These are phyloP conservation scores for Drosophila ustulata DNA, from an alignment of 2,888 invertebrate species.

Conservation along the genomic window DNA sequence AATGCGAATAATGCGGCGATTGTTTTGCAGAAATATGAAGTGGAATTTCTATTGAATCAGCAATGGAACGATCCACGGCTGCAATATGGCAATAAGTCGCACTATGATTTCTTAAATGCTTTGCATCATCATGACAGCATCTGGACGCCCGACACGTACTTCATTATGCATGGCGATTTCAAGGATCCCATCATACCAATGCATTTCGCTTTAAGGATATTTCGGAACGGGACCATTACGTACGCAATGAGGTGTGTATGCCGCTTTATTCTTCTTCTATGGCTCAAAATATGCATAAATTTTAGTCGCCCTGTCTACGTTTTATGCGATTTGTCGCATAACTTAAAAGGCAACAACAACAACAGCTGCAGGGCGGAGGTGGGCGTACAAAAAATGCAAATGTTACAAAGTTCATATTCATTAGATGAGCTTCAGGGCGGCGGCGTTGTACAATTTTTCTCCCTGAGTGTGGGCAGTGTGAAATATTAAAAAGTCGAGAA, in stretches of 20 bases:
- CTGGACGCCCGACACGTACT: conserved; percentile 97
- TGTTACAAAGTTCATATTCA: conserved; percentile 65
- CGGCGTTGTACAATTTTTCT: conserved; percentile 27
- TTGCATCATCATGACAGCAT: conserved; percentile 96
- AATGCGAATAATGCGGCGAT: no score
- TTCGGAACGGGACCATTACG: conserved; percentile 96
- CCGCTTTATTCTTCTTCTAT: background rate
- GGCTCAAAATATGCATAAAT: conserved; percentile 66
- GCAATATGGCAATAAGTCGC: conserved; percentile 94
- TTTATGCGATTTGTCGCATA: conserved; percentile 24
- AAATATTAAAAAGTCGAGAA: conserved; percentile 40
- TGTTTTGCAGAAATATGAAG: conserved; percentile 95
- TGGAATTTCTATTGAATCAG: conserved; percentile 96
- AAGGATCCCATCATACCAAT: conserved; percentile 97
- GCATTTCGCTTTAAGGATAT: conserved; percentile 96
- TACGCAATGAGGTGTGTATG: conserved; percentile 93
- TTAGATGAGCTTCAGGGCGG: conserved; percentile 47
- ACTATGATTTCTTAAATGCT: conserved; percentile 95
- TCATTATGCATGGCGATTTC: conserved; percentile 98
- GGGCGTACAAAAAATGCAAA: conserved; percentile 54
- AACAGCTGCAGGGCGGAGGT: background rate
- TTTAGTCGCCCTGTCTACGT: conserved; percentile 29
- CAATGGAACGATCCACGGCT: conserved; percentile 97
- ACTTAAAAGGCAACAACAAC: conserved; percentile 5
- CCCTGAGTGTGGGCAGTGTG: conserved; percentile 23